These are phyloP conservation scores for Laterallus jamaicensis DNA, from an alignment of 2,113 vertebrate species.

Conservation along the genomic window DNA sequence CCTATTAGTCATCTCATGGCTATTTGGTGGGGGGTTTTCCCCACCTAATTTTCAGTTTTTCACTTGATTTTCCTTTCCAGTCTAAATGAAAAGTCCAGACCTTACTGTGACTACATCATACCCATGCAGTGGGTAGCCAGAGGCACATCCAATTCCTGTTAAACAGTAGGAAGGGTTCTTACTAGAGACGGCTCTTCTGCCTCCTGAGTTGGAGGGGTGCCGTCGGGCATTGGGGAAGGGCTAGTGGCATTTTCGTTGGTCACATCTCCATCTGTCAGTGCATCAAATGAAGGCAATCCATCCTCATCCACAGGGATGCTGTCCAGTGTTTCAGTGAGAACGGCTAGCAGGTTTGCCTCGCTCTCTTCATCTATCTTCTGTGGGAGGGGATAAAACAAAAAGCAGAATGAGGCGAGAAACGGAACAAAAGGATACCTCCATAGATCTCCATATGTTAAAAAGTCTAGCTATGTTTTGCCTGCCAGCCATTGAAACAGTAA, in stretches of 20 bases:
- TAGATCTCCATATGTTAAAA: not conserved
- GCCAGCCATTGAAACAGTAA: not conserved
- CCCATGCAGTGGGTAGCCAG: constrained; percentile 75
- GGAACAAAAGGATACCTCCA: not conserved
- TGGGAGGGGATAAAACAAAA: not conserved
- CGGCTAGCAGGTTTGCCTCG: constrained; percentile 98
- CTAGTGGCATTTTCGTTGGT: constrained; percentile 94
- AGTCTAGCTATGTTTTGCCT: too few relatives aligned
- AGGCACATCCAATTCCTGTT: constrained; percentile 75
- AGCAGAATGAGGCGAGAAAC: not conserved
- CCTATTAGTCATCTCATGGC: not conserved
- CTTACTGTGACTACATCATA: constrained; percentile 77
- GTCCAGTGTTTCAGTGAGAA: constrained; percentile 98
- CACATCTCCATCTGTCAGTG: constrained; percentile 98
- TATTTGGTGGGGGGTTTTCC: not conserved
- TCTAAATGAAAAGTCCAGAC: constrained; percentile 71
- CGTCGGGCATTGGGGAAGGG: constrained; percentile 91
- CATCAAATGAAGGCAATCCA: constrained; percentile 98
- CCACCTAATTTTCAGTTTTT: not conserved
- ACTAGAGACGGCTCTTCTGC: constrained; percentile 98
- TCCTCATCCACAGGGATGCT: constrained; percentile 99
- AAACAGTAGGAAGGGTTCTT: constrained; percentile 85
- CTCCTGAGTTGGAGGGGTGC: constrained; percentile 91
- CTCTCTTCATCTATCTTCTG: constrained; percentile 99
- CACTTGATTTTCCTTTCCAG: constrained; percentile 32